Base-by-base conservation (phyloP, 2,888 invertebrate species). In the Priocnemis perturbator region DNA sequence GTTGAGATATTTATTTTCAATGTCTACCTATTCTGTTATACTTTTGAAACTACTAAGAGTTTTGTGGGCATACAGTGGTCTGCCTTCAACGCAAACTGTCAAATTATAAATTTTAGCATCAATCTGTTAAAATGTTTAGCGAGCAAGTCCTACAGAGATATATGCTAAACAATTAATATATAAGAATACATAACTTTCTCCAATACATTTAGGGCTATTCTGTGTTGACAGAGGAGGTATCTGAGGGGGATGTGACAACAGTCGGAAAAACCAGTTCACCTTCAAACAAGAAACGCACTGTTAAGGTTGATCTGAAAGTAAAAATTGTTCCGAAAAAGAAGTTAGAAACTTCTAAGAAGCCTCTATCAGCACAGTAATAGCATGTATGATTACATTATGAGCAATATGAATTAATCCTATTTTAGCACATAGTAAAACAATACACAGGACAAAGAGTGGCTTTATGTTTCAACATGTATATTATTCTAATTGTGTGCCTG, bases 371-470 rank as follows among this genome's bases (percentile, higher is more conserved):
- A 86, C 86, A 86, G 86, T 83, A 83, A 84, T 86, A 85, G 85
- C 77, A 68, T 68, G 67, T 70, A 71, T 17, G 48, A 20, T 59
- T 64, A 45, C 17, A 17, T 17, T 15, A 50, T 37, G 9, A 4
- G 17, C 7, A 14, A 17, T 19, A 47, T 26, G 7, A 52, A 58
- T 45, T 30, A 58, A 52, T 58, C 26, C 20, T 57, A 69, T 53
- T 19, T 89, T 89, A 88, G 86, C 88, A 89, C 89, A 89, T 86
- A 85, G 83, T 88, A 88, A 84, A 84, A 84, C 79, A 81, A 84
- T 79, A 83, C 14, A 57, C 50, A 59, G 47, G 26, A 14, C 23
- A 4, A 15, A 26, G 23, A 7, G 21, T 53, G 21, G 17, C 14
- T 37, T 37, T 15, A 45, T 55, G 37, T 83, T 81, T 30, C 48